Evolutionary conservation across 2,113 vertebrate genomes (phyloP).

Genomic region (Circaetus gallicus): DNA sequence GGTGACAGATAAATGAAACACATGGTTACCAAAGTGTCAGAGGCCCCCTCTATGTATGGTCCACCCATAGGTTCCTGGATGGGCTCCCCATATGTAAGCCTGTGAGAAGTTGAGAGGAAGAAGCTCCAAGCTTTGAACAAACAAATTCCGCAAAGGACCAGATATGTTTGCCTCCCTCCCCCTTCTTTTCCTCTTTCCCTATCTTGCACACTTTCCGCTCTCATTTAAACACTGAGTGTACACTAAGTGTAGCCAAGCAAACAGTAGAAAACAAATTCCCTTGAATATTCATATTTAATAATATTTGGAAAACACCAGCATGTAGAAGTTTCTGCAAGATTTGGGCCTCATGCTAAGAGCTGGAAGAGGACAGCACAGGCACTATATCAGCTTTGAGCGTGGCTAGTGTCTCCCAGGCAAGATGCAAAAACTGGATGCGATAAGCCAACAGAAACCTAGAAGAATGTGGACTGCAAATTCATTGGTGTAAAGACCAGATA

Average conservation of each 20-base stretch:
- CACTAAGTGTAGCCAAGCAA: background rate
- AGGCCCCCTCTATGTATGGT: background rate
- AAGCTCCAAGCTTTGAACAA: background rate
- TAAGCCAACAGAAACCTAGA: background rate
- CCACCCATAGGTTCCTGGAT: background rate
- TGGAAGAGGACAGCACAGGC: background rate
- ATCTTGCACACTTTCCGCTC: background rate
- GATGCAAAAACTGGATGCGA: background rate
- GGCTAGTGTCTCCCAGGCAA: background rate
- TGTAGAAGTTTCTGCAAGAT: background rate
- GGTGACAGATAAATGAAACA: constrained; percentile 75
- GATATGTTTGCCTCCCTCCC: background rate
- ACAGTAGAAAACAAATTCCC: background rate
- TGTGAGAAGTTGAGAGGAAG: background rate
- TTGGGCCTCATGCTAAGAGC: background rate
- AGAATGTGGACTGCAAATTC: background rate
- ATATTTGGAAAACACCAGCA: background rate
- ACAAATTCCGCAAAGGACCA: background rate
- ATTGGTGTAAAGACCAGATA: background rate
- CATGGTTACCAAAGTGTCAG: constrained; percentile 39
- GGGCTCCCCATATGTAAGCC: background rate
- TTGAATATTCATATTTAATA: background rate
- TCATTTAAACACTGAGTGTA: background rate
- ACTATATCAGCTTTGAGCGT: fast-evolving
- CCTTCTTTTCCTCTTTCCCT: background rate